Evolutionary conservation across 2,888 invertebrate genomes (phyloP), one percentile per base, ranked within the genome.

Genomic region (Acleris laterana): DNA sequence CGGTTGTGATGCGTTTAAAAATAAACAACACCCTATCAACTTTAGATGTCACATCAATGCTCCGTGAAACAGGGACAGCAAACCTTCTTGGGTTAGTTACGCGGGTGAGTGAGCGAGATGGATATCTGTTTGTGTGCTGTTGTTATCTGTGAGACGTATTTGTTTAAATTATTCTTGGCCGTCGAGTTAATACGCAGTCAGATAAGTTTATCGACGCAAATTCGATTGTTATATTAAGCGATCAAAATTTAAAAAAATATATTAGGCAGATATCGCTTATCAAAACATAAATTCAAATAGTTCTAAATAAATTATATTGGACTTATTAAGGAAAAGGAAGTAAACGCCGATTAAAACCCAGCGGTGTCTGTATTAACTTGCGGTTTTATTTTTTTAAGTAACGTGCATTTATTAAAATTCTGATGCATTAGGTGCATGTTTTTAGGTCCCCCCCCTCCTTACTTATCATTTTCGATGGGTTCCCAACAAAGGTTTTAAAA

Each of bases 1-100:
- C 57, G 46, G 51, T 62, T 51, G 57, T 66, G 66, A 16, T 56
- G 32, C 57, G 46, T 57, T 59, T 62, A 66, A 57, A 51, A 66
- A 66, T 66, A 66, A 65, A 65, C 52, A 62, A 58, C 46, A 64
- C 9, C 48, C 64, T 20, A 44, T 64, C 46, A 19, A 17, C 25
- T 62, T 62, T 7, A 25, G 50, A n/a, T 32, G 61, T 42, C 25
- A 16, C 28, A 56, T n/a, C 17, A 9, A 4, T 42, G 56, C 46
- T 57, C 42, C 6, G 32, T 52, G 17, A 25, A 57, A 62, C 32
- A 62, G 25, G 2, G 62, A 66, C 42, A 48, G 61, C 7, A 52
- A 19, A 57, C 16, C 7, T 17, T 9, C 17, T n/a, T n/a, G 20
- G 46, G 17, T n/a, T 51, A 16, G 7, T 42, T 46, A 38, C 16